Evolutionary conservation across 2,113 vertebrate genomes (phyloP).

Genomic region (Myrmecobius fasciatus): DNA sequence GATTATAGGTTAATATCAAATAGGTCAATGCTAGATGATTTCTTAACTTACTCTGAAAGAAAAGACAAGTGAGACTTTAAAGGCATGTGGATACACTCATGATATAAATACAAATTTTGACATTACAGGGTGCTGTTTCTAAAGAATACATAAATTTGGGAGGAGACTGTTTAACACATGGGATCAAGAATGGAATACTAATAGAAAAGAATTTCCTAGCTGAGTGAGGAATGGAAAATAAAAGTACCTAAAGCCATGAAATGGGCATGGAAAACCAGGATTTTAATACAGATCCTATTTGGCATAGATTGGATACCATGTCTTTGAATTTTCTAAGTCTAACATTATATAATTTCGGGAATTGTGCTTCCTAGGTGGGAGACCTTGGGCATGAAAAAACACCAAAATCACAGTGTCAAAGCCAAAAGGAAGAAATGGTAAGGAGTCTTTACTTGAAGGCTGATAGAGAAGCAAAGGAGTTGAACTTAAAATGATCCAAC

Average conservation of each 20-base stretch:
- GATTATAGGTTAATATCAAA: constrained; percentile 59
- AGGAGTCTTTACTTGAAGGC: background rate
- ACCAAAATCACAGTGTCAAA: background rate
- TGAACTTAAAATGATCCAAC: background rate
- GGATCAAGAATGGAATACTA: constrained; percentile 26
- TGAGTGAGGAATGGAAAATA: background rate
- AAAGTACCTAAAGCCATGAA: background rate
- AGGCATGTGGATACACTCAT: constrained; percentile 19
- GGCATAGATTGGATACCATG: no score
- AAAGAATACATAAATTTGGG: constrained; percentile 63
- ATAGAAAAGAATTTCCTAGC: constrained; percentile 21
- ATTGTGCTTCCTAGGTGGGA: background rate
- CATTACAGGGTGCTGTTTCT: constrained; percentile 53
- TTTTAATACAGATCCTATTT: background rate
- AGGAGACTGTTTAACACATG: constrained; percentile 24
- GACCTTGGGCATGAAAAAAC: background rate
- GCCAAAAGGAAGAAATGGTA: background rate
- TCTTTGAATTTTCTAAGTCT: background rate
- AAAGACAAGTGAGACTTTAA: constrained; percentile 61
- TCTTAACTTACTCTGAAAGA: constrained; percentile 56
- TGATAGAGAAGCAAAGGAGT: background rate
- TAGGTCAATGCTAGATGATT: constrained; percentile 66
- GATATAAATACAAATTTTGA: constrained; percentile 61
- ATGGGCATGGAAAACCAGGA: background rate
- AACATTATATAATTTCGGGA: background rate